Evolutionary conservation across 1,140 invertebrate species (phyloP).

Genomic region (Ostrea denselamellosa): DNA sequence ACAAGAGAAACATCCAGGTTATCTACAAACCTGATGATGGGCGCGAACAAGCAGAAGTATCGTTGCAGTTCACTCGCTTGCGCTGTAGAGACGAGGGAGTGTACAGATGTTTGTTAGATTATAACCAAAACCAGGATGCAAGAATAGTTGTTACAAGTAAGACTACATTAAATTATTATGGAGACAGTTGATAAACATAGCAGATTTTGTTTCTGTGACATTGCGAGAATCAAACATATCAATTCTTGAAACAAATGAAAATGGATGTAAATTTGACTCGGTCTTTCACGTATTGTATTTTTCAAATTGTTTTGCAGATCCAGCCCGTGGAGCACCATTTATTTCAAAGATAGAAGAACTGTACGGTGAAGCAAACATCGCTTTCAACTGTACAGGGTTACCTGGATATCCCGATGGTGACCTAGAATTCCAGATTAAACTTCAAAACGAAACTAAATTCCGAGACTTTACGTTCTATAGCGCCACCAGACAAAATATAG

Average conservation of each 20-base stretch:
- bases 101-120: slow-evolving; percentile 41
- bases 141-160: slow-evolving; percentile 41
- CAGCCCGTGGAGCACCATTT: slow-evolving; percentile 14
- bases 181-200: neutral
- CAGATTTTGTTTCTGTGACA: neutral
- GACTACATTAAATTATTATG: neutral
- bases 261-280: neutral
- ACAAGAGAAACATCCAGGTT: slow-evolving; percentile 25
- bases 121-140: slow-evolving; percentile 19
- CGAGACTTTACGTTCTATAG: slow-evolving; percentile 46
- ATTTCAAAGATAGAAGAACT: slow-evolving; percentile 45
- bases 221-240: no score
- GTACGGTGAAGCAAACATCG: slow-evolving; percentile 42
- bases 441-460: slow-evolving; percentile 39
- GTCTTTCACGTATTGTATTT: no score
- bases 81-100: slow-evolving; percentile 45
- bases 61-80: slow-evolving; percentile 36
- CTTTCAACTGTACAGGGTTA: slow-evolving; percentile 46
- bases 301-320: slow-evolving; percentile 20
- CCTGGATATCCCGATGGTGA: slow-evolving; percentile 46
- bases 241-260: no score
- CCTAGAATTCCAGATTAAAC: slow-evolving; percentile 45
- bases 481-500: slow-evolving; percentile 4
- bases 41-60: slow-evolving; percentile 13
- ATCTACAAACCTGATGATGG: neutral